phyloP scores from a whole-genome alignment of 1,140 invertebrate species.

The Diploscapter pachys region DNA sequence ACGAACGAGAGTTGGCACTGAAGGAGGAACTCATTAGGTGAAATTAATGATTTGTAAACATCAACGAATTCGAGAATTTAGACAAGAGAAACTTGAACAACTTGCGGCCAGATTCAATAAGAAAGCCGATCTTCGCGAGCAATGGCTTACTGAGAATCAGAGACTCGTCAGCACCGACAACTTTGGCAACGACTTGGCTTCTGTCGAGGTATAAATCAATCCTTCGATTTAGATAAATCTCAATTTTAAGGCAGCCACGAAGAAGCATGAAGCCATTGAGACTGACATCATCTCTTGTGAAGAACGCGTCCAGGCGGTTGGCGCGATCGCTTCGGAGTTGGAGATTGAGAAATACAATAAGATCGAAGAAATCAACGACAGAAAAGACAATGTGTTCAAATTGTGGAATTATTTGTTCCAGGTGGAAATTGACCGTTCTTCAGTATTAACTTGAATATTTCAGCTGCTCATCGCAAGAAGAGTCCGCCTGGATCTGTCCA shows the following conservation, averaged over 20 bases:
- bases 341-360: constrained; percentile 97
- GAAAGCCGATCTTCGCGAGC: constrained; percentile 98
- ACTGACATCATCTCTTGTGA: constrained; percentile 99
- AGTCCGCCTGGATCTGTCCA: constrained; percentile 82
- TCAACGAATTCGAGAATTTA: no score
- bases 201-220: constrained; percentile 66
- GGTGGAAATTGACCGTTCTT: no score
- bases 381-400: constrained; percentile 93
- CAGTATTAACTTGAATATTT: no score
- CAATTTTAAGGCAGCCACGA: constrained; percentile 75
- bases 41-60: no score
- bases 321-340: constrained; percentile 88
- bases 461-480: constrained; percentile 82
- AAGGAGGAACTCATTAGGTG: constrained; percentile 82
- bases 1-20: constrained; percentile 90
- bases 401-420: constrained; percentile 93
- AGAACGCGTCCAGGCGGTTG: constrained; percentile 95
- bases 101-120: constrained; percentile 95
- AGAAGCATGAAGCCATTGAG: constrained; percentile 99
- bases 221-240: no score
- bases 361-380: constrained; percentile 87
- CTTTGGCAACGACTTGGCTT: constrained; percentile 94
- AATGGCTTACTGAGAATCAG: constrained; percentile 98
- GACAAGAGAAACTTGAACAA: constrained; percentile 98
- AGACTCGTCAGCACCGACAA: constrained; percentile 92